These are phyloP conservation scores for Nasonia oneida DNA, from an alignment of 2,888 invertebrate genomes.

Conservation along the genomic window DNA sequence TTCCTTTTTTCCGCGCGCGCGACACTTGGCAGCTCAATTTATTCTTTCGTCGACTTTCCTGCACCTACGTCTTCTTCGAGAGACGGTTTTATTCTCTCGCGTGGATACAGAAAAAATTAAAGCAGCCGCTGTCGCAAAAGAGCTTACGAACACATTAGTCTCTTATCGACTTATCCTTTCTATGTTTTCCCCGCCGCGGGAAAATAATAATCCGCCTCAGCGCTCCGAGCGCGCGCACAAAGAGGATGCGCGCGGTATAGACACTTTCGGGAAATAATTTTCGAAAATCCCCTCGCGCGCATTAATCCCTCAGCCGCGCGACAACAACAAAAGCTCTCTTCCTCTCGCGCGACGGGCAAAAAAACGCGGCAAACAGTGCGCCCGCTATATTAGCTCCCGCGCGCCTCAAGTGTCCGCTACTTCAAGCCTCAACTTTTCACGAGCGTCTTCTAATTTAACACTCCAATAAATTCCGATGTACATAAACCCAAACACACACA, in stretches of 20 bases:
- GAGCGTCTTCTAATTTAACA: background rate
- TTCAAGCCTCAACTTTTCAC: conserved; percentile 39
- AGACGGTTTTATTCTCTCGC: background rate
- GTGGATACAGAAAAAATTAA: too few species aligned
- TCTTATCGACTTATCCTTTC: conserved; percentile 39
- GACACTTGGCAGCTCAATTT: too few species aligned
- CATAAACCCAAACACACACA: too few species aligned
- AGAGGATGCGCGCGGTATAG: too few species aligned
- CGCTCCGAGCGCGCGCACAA: background rate
- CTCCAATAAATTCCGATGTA: too few species aligned
- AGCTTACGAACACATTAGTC: conserved; percentile 54
- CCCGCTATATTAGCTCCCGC: conserved; percentile 42
- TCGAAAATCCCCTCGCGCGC: too few species aligned
- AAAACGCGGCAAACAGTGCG: conserved; percentile 40
- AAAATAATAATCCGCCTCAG: conserved; percentile 25
- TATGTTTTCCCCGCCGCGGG: conserved; percentile 5
- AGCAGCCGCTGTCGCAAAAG: conserved; percentile 10
- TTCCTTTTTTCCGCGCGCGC: background rate
- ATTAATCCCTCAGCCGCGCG: background rate
- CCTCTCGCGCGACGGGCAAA: background rate
- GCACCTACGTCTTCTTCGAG: conserved; percentile 9
- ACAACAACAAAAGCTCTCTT: conserved; percentile 32
- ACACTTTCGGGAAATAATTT: too few species aligned
- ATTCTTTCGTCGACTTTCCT: background rate
- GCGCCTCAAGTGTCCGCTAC: conserved; percentile 38